These are phyloP conservation scores for Mythimna loreyi DNA, from an alignment of 2,888 invertebrate genomes.

Conservation along the genomic window DNA sequence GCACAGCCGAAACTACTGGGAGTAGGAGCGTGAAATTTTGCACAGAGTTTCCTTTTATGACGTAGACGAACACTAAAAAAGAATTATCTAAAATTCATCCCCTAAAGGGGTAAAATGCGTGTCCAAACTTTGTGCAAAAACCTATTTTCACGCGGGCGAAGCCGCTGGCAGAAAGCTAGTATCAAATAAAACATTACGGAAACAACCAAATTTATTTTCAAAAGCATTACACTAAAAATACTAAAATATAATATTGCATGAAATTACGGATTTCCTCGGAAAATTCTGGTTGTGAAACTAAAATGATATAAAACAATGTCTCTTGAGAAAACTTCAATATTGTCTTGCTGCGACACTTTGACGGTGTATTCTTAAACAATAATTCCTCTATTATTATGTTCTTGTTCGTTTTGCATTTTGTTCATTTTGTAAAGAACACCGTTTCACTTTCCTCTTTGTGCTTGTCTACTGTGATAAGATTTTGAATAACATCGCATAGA, in stretches of 20 bases:
- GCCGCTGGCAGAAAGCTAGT: too few species aligned
- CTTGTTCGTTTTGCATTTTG: conserved; percentile 3
- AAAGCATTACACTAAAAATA: not conserved
- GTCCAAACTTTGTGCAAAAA: too few species aligned
- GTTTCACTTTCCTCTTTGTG: conserved; percentile 5
- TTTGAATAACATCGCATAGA: not conserved
- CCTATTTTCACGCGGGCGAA: too few species aligned
- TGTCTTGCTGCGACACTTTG: conserved; percentile 1
- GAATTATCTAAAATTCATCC: too few species aligned
- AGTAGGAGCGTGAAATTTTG: too few species aligned
- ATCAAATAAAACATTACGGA: too few species aligned
- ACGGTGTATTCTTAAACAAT: conserved; percentile 7
- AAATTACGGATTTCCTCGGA: not conserved
- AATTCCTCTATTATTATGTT: conserved; percentile 10
- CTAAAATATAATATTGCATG: conserved; percentile 6
- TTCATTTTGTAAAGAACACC: conserved; percentile 18
- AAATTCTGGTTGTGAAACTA: conserved; percentile 14
- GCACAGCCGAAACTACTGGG: too few species aligned
- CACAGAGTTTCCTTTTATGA: too few species aligned
- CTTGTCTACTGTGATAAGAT: not conserved
- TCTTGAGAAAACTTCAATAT: conserved; percentile 24
- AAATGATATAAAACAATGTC: conserved; percentile 26
- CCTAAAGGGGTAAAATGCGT: too few species aligned
- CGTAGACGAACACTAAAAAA: too few species aligned
- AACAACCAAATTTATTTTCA: conserved; percentile 8